Percentiles rank a stretch among this genome's conserved stretches.
Conservation (phyloP, 2,888 invertebrate species). For the Chloromyia formosa region DNA sequence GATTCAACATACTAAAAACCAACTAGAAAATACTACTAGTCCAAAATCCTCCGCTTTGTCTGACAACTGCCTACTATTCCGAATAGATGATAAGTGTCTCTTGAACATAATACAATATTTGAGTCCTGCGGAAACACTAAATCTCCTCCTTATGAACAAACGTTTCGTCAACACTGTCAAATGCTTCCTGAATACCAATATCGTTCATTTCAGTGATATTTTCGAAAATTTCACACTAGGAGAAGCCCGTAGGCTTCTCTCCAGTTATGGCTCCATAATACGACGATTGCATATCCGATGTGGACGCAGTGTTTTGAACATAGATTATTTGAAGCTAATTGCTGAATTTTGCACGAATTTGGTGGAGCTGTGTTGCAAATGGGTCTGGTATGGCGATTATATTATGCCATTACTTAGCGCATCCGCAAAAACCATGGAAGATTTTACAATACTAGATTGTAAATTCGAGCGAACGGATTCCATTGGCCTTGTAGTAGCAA, state of each 20-base stretch:
- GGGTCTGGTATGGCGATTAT: not conserved
- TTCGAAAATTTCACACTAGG: not conserved
- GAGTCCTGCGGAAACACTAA: not conserved
- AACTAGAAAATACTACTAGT: not conserved
- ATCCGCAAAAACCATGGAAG: not conserved
- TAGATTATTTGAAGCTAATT: not conserved
- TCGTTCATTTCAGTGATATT: not conserved
- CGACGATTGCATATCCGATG: not conserved
- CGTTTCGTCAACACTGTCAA: not conserved
- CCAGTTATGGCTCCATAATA: not conserved
- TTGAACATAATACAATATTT: not conserved
- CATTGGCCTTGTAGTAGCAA: not conserved
- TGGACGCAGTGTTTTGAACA: not conserved
- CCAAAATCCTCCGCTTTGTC: not conserved
- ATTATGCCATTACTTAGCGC: not conserved
- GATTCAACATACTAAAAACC: not conserved
- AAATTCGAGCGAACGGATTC: not conserved
- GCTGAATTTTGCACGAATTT: constrained; percentile 9
- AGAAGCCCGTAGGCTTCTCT: not conserved
- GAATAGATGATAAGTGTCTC: constrained; percentile 1
- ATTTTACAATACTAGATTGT: not conserved
- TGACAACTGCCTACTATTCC: not conserved
- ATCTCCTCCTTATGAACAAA: not conserved
- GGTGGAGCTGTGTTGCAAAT: not conserved
- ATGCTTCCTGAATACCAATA: not conserved